These are phyloP conservation scores for Chironomus striatipennis DNA, from an alignment of 1,140 invertebrate genomes.

Conservation along the genomic window DNA sequence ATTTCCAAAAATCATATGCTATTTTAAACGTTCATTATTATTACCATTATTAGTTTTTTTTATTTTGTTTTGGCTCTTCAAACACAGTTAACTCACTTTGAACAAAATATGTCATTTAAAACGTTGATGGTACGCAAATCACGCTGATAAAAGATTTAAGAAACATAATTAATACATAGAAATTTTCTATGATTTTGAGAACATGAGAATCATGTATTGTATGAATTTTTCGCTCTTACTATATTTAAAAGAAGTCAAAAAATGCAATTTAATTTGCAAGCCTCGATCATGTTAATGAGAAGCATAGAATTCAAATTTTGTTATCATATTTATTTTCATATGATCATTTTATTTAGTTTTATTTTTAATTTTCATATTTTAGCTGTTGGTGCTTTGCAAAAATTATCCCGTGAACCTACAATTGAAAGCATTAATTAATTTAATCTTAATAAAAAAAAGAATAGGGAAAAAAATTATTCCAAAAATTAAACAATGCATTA, in stretches of 20 bases:
- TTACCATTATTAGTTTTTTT: too few relatives aligned
- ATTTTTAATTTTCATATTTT: conserved; percentile 25
- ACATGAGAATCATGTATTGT: too few relatives aligned
- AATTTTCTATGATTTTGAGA: too few relatives aligned
- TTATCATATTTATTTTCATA: not conserved
- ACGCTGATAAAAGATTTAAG: not conserved
- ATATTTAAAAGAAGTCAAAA: not conserved
- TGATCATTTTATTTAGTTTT: conserved; percentile 2
- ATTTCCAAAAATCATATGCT: too few relatives aligned
- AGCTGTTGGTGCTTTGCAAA: conserved; percentile 40
- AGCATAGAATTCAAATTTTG: conserved; percentile 2
- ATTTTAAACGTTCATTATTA: too few relatives aligned
- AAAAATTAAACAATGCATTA: too few relatives aligned
- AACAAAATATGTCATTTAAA: not conserved
- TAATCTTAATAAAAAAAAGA: too few relatives aligned
- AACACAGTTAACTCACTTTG: too few relatives aligned
- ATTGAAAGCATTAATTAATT: conserved; percentile 4
- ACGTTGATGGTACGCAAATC: conserved; percentile 20
- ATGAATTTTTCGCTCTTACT: too few relatives aligned
- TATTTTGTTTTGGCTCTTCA: too few relatives aligned
- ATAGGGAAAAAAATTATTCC: too few relatives aligned
- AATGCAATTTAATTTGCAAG: not conserved
- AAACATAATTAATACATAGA: not conserved
- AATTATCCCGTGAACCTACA: conserved; percentile 39
- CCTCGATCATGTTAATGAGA: not conserved